phyloP scores from a whole-genome alignment of 2,113 vertebrate genomes.

The Pygoscelis antarcticus region DNA sequence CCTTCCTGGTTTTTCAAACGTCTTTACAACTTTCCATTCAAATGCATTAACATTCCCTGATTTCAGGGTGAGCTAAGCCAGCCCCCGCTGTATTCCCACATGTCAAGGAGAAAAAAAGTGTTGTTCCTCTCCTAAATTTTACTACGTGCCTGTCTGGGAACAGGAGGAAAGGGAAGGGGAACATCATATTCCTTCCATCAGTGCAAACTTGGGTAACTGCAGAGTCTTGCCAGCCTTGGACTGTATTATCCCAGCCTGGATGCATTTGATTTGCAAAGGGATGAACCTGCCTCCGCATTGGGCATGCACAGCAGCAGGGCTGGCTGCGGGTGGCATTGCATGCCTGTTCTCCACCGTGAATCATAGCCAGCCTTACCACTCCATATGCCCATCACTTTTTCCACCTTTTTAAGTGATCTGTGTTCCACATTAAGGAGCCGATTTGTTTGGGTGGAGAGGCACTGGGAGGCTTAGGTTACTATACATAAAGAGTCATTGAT shows the following conservation, averaged over 20 bases:
- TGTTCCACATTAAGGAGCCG: slow-evolving; percentile 32
- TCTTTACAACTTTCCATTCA: background rate
- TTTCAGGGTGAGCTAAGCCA: background rate
- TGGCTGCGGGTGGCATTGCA: background rate
- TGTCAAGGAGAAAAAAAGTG: background rate
- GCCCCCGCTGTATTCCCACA: background rate
- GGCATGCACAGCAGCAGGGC: background rate
- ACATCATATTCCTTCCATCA: slow-evolving; percentile 36
- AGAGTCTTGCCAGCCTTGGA: background rate
- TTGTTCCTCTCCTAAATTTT: background rate
- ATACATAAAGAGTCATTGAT: slow-evolving; percentile 64
- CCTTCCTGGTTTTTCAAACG: background rate
- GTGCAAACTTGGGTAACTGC: background rate
- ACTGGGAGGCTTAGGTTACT: slow-evolving; percentile 19
- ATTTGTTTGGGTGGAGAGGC: slow-evolving; percentile 45
- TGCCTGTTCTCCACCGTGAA: background rate
- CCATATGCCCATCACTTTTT: slow-evolving; percentile 43
- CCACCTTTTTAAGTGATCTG: slow-evolving; percentile 32
- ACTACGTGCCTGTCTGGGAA: slow-evolving; percentile 30
- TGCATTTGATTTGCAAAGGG: background rate
- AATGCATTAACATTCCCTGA: background rate
- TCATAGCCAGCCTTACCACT: background rate
- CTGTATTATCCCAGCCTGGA: background rate
- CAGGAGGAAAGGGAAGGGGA: background rate
- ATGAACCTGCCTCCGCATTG: background rate